Evolutionary conservation across 2,113 vertebrate genomes (phyloP).

Genomic region (Leucosticte australis): DNA sequence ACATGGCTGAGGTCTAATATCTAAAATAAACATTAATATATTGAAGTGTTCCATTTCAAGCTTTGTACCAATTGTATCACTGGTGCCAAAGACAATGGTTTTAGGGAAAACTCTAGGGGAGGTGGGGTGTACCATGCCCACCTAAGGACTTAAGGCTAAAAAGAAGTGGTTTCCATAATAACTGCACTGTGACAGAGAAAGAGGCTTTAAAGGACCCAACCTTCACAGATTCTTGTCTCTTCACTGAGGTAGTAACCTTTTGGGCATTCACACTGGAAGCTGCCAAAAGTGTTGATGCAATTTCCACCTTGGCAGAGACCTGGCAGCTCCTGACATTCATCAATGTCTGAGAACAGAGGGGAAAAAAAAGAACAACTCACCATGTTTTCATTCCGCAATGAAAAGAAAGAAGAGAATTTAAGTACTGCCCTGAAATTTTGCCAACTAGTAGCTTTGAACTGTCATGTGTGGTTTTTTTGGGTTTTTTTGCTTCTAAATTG

Average conservation of each 20-base stretch:
- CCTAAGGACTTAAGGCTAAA: background rate
- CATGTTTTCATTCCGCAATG: background rate
- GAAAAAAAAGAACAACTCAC: background rate
- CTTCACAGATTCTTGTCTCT: conserved; percentile 86
- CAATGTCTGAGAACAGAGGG: conserved; percentile 76
- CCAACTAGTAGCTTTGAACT: background rate
- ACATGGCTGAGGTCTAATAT: background rate
- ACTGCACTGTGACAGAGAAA: background rate
- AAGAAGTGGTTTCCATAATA: background rate
- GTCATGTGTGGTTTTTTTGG: rapidly evolving
- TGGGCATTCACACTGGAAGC: conserved; percentile 86
- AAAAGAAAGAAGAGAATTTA: background rate
- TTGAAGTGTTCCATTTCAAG: background rate
- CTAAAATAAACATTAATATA: background rate
- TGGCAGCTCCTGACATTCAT: conserved; percentile 85
- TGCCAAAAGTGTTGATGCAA: conserved; percentile 86
- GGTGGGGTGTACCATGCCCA: no score
- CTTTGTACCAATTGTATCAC: background rate
- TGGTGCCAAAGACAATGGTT: background rate
- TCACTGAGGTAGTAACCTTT: conserved; percentile 84
- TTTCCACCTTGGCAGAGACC: conserved; percentile 86
- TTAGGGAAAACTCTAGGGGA: background rate
- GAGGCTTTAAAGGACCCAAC: conserved; percentile 43
- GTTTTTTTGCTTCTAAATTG: background rate
- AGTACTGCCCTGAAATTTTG: background rate